These are phyloP conservation scores for Zosterops japonicus DNA, from an alignment of 2,113 vertebrate species.

Conservation along the genomic window DNA sequence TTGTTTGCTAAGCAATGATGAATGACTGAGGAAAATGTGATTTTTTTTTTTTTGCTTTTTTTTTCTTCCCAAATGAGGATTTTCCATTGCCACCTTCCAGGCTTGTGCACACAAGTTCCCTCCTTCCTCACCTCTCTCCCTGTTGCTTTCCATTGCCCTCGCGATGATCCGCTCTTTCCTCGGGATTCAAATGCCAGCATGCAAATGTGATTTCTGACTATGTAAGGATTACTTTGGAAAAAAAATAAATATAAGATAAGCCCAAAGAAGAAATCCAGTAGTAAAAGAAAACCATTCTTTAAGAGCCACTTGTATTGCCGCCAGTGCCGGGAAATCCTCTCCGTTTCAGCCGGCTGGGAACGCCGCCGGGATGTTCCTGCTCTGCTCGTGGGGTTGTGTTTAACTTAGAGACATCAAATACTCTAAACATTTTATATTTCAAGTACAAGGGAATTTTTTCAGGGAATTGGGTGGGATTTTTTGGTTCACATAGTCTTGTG, in stretches of 20 bases:
- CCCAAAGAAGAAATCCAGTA: slow-evolving; percentile 23
- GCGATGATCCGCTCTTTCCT: neutral
- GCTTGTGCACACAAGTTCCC: neutral
- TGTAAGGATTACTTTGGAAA: slow-evolving; percentile 21
- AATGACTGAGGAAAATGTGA: neutral
- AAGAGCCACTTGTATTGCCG: slow-evolving; percentile 28
- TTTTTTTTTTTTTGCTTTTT: neutral
- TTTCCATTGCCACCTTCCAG: neutral
- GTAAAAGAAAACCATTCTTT: slow-evolving; percentile 1
- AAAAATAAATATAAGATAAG: neutral
- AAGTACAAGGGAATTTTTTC: accelerated
- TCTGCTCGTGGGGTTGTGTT: neutral
- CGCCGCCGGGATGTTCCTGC: neutral
- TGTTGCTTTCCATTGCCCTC: neutral
- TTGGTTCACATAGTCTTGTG: accelerated
- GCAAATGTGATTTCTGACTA: slow-evolving; percentile 63
- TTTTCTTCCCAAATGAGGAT: too few relatives aligned
- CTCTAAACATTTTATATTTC: neutral
- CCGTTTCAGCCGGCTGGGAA: neutral
- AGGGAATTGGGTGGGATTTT: neutral
- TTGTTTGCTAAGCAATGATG: neutral
- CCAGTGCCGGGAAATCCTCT: slow-evolving; percentile 38
- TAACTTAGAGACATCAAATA: neutral
- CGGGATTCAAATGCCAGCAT: slow-evolving; percentile 9
- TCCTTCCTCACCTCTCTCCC: neutral